Conservation (phyloP, 2,888 invertebrate species). For the Pollenia angustigena region DNA sequence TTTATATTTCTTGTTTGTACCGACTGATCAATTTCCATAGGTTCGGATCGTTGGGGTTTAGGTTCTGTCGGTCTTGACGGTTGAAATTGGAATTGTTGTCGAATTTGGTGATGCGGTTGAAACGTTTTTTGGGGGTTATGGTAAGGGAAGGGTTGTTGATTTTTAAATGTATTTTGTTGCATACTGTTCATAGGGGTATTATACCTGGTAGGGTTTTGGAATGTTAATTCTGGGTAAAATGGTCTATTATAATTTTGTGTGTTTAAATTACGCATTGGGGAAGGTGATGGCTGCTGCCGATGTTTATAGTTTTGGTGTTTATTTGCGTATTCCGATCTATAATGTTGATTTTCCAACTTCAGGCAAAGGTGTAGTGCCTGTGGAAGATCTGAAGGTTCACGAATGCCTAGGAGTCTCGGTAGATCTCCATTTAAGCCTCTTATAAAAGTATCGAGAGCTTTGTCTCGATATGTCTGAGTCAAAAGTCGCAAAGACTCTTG, state of each 20-base stretch:
- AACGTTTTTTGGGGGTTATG: constrained; percentile 2
- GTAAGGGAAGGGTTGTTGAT: constrained; percentile 1
- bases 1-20: no score
- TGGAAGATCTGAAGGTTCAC: constrained; percentile 72
- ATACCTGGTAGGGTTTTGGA: neutral
- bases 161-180: constrained; percentile 8
- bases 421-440: constrained; percentile 32
- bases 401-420: constrained; percentile 62
- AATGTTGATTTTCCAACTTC: constrained; percentile 27
- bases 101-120: constrained; percentile 23
- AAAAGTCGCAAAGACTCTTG: constrained; percentile 9
- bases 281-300: constrained; percentile 13
- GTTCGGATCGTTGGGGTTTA: neutral
- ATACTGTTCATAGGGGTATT: neutral
- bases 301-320: constrained; percentile 9
- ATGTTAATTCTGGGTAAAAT: constrained; percentile 9
- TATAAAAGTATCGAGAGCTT: constrained; percentile 43
- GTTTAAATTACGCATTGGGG: constrained; percentile 18
- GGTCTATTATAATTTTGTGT: constrained; percentile 34
- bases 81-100: constrained; percentile 23
- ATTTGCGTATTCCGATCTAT: constrained; percentile 25
- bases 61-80: constrained; percentile 14
- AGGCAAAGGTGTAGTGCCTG: constrained; percentile 70
- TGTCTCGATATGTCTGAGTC: constrained; percentile 29
- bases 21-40: no score